Conservation (phyloP, 2,888 invertebrate species). For the Scaptomyza reducta region DNA sequence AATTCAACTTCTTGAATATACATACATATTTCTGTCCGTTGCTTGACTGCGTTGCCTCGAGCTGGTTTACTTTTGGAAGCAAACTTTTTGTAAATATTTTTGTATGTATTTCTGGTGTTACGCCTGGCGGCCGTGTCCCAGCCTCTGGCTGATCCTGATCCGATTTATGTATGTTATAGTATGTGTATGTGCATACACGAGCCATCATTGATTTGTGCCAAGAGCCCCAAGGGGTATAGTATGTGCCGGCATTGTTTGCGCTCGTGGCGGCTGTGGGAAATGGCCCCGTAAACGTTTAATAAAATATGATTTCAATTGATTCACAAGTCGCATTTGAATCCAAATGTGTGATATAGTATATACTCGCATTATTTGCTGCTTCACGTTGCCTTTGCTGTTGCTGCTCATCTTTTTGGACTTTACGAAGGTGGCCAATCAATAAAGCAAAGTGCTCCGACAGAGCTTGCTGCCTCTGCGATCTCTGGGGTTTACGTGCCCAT, state of each 20-base stretch:
- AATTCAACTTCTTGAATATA: slow-evolving; percentile 29
- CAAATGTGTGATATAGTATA: slow-evolving; percentile 45
- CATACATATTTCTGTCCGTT: background rate
- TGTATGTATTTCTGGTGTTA: slow-evolving; percentile 45
- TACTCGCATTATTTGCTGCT: slow-evolving; percentile 39
- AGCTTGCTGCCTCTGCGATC: slow-evolving; percentile 32
- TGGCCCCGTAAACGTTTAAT: slow-evolving; percentile 75
- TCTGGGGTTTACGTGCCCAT: slow-evolving; percentile 54
- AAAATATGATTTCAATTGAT: slow-evolving; percentile 77
- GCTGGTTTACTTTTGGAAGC: slow-evolving; percentile 56
- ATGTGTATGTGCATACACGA: slow-evolving; percentile 42
- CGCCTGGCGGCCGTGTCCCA: slow-evolving; percentile 27
- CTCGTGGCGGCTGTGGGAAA: slow-evolving; percentile 70
- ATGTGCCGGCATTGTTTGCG: slow-evolving; percentile 45
- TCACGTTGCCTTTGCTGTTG: slow-evolving; percentile 1
- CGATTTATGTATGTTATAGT: slow-evolving; percentile 55
- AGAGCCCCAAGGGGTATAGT: slow-evolving; percentile 27
- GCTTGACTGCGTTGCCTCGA: slow-evolving; percentile 61
- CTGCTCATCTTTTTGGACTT: slow-evolving; percentile 25
- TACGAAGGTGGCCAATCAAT: slow-evolving; percentile 63
- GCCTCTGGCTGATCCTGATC: slow-evolving; percentile 45
- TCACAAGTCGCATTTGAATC: slow-evolving; percentile 71
- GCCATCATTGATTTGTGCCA: slow-evolving; percentile 48
- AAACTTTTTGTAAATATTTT: slow-evolving; percentile 76
- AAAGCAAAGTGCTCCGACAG: slow-evolving; percentile 57